Percentiles rank a stretch among this genome's conserved stretches.
Conservation (phyloP, 2,888 invertebrate genomes). For the Spilarctia lutea region DNA sequence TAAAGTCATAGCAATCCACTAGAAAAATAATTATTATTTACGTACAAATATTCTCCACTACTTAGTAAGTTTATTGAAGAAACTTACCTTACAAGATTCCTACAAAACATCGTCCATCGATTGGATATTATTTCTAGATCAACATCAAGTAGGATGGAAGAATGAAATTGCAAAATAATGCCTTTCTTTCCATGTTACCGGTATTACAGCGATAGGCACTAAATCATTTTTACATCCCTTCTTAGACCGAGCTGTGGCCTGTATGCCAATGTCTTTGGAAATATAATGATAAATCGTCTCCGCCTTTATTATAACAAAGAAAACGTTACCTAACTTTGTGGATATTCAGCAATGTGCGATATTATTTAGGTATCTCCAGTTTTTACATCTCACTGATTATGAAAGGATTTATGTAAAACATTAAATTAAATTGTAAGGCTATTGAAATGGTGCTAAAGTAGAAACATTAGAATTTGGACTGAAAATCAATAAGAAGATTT, state of each 20-base stretch:
- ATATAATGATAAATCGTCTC: slow-evolving; percentile 51
- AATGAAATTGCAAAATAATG: slow-evolving; percentile 46
- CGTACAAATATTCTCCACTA: too few relatives aligned
- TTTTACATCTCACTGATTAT: not conserved
- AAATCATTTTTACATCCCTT: slow-evolving; percentile 53
- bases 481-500: not conserved
- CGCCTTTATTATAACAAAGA: slow-evolving; percentile 39
- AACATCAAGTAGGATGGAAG: slow-evolving; percentile 9
- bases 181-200: slow-evolving; percentile 30
- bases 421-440: too few relatives aligned
- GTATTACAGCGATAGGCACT: slow-evolving; percentile 33
- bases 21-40: too few relatives aligned
- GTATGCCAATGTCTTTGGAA: slow-evolving; percentile 44
- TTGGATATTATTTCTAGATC: slow-evolving; percentile 37
- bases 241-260: slow-evolving; percentile 43
- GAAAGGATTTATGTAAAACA: not conserved
- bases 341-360: slow-evolving; percentile 37
- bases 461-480: not conserved
- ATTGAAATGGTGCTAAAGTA: not conserved
- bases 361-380: slow-evolving; percentile 25
- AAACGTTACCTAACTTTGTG: slow-evolving; percentile 34
- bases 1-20: too few relatives aligned
- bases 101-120: slow-evolving; percentile 12
- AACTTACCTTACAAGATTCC: not conserved
- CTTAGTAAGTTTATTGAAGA: too few relatives aligned